phyloP scores from a whole-genome alignment of 2,113 vertebrate species.

The Scolopax mira region DNA sequence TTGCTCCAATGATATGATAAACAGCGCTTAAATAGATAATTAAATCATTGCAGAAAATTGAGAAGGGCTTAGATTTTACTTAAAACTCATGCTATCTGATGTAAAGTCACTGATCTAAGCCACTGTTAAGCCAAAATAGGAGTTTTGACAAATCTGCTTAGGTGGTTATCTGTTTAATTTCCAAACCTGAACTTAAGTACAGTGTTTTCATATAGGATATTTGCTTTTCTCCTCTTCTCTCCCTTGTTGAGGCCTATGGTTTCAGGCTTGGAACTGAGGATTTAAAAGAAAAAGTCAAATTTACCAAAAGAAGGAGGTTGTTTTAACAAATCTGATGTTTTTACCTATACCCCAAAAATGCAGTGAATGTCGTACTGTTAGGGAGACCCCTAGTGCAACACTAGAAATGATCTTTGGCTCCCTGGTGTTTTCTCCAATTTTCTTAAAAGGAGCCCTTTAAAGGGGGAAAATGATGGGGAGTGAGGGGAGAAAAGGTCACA shows the following conservation, averaged over 20 bases:
- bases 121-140: not conserved
- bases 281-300: not conserved
- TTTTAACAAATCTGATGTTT: not conserved
- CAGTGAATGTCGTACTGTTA: not conserved
- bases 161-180: not conserved
- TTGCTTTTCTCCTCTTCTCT: not conserved
- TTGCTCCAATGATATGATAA: not conserved
- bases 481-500: not conserved
- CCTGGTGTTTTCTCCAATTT: not conserved
- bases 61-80: not conserved
- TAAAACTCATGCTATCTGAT: not conserved
- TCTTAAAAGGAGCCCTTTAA: not conserved
- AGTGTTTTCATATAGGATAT: not conserved
- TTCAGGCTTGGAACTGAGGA: not conserved
- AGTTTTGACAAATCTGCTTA: not conserved
- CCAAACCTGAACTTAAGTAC: not conserved
- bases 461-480: not conserved
- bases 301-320: not conserved
- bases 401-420: not conserved
- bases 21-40: not conserved
- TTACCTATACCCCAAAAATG: not conserved
- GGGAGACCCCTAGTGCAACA: not conserved
- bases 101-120: not conserved
- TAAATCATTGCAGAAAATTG: not conserved
- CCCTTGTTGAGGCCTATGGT: not conserved